Conservation (phyloP, 1,140 invertebrate genomes). For the Zaprionus nigranus region DNA sequence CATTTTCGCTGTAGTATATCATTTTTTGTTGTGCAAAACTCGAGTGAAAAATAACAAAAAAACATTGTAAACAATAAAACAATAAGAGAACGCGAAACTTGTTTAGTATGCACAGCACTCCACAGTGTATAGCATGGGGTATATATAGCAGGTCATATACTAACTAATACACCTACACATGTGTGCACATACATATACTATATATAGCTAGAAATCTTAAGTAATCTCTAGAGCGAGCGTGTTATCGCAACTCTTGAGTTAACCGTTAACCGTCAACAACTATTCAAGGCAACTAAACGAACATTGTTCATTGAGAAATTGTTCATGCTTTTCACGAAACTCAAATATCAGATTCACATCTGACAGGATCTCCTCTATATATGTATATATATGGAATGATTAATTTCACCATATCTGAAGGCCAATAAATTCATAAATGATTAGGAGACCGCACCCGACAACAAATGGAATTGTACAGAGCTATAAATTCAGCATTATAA, state of each 20-base stretch:
- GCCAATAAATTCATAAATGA: neutral
- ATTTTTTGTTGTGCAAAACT: slow-evolving; percentile 28
- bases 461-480: neutral
- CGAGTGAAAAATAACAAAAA: slow-evolving; percentile 11
- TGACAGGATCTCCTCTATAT: too few relatives aligned
- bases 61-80: slow-evolving; percentile 17
- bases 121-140: neutral
- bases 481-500: neutral
- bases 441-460: neutral
- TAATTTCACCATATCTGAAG: neutral
- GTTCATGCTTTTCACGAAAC: too few relatives aligned
- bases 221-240: neutral
- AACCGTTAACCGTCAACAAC: neutral
- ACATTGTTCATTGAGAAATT: neutral
- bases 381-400: neutral
- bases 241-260: slow-evolving; percentile 8
- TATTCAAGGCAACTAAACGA: neutral
- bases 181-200: too few relatives aligned
- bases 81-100: slow-evolving; percentile 17
- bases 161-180: neutral
- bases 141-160: neutral
- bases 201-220: neutral
- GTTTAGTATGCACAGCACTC: slow-evolving; percentile 1
- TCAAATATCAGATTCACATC: too few relatives aligned
- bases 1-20: slow-evolving; percentile 17